These are phyloP conservation scores for Caenorhabditis sinica DNA, from an alignment of 2,888 invertebrate genomes.

Conservation along the genomic window DNA sequence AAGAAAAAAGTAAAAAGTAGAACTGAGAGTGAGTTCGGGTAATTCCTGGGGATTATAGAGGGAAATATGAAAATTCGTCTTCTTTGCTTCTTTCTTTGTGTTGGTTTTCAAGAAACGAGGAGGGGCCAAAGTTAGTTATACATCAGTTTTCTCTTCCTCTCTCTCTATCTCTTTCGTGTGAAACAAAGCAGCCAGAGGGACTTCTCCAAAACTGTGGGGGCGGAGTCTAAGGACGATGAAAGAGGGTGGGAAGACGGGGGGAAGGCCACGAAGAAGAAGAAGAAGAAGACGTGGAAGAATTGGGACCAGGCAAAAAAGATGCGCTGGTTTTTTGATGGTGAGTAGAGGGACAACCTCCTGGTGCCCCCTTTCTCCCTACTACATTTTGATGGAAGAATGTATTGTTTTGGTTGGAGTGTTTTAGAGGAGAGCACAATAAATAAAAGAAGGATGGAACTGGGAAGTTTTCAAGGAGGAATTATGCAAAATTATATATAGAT, in stretches of 20 bases:
- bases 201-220: constrained; percentile 46
- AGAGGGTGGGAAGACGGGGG: too few species aligned
- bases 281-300: constrained; percentile 10
- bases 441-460: constrained; percentile 13
- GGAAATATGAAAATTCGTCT: constrained; percentile 43
- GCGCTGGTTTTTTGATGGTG: constrained; percentile 44
- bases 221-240: constrained; percentile 35
- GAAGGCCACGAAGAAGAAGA: neutral
- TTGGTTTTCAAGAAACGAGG: constrained; percentile 11
- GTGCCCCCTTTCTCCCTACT: constrained; percentile 9
- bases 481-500: neutral
- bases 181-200: constrained; percentile 27
- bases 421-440: constrained; percentile 30
- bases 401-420: constrained; percentile 37
- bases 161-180: constrained; percentile 14
- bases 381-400: constrained; percentile 37
- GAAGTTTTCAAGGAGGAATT: neutral
- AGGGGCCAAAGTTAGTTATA: constrained; percentile 50
- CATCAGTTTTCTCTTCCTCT: constrained; percentile 34
- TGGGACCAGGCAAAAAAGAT: constrained; percentile 16
- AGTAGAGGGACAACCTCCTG: constrained; percentile 36
- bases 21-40: constrained; percentile 19
- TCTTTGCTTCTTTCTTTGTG: constrained; percentile 20
- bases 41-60: constrained; percentile 52
- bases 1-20: neutral